A percentile compares a stretch with the other conserved stretches of the same genome.
Evolutionary conservation across 2,888 invertebrate genomes (phyloP).

Genomic region (Eudemis profundana): DNA sequence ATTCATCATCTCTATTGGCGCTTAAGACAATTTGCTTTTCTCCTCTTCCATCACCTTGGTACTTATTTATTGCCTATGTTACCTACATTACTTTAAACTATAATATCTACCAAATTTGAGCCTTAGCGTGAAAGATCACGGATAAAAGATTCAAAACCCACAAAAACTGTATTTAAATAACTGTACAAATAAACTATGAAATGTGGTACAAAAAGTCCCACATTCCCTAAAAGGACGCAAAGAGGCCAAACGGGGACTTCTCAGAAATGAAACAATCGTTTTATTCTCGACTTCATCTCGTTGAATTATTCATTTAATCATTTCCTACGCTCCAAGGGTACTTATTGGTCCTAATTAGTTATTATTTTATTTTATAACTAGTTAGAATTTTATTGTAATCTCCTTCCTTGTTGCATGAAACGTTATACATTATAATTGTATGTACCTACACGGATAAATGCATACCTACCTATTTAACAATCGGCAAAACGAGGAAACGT

Average conservation of each 20-base stretch:
- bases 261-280: constrained; percentile 74
- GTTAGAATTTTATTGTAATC: constrained; percentile 27
- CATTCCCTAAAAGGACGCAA: constrained; percentile 49
- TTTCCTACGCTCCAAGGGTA: constrained; percentile 67
- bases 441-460: not conserved
- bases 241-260: constrained; percentile 65
- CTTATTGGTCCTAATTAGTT: constrained; percentile 62
- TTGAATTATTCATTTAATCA: constrained; percentile 79
- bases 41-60: too few relatives aligned
- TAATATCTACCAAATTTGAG: too few relatives aligned
- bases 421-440: not conserved
- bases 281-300: constrained; percentile 74
- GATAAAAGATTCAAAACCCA: not conserved
- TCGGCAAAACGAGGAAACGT: too few relatives aligned
- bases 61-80: too few relatives aligned
- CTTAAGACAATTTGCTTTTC: too few relatives aligned
- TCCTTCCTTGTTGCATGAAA: not conserved
- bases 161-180: constrained; percentile 14
- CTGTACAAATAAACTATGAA: constrained; percentile 2
- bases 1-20: too few relatives aligned
- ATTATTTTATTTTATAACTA: constrained; percentile 26
- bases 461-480: not conserved
- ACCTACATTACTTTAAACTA: too few relatives aligned
- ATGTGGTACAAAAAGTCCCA: constrained; percentile 14
- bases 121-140: not conserved